Evolutionary conservation across 1,140 invertebrate species (phyloP).

Genomic region (Temnothorax nylanderi): DNA sequence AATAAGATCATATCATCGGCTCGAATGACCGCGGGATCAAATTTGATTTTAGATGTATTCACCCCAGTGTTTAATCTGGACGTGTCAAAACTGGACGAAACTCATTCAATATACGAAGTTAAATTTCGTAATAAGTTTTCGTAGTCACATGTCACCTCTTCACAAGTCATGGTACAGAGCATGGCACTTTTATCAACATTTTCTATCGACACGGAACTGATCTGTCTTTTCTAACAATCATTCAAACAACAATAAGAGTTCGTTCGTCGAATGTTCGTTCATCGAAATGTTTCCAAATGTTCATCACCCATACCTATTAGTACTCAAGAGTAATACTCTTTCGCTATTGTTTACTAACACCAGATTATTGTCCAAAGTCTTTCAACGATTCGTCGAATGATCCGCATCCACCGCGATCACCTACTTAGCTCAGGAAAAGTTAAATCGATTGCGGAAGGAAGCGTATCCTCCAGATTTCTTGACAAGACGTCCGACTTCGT

Average conservation of each 20-base stretch:
- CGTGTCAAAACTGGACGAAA: not conserved
- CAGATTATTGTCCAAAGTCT: not conserved
- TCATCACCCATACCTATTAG: not conserved
- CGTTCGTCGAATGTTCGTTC: not conserved
- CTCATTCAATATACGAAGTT: not conserved
- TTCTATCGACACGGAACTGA: constrained; percentile 20
- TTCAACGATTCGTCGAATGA: not conserved
- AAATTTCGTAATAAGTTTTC: not conserved
- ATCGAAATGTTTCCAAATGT: not conserved
- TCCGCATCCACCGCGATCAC: not conserved
- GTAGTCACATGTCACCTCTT: constrained; percentile 47
- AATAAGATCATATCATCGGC: not conserved
- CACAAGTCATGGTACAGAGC: constrained; percentile 23
- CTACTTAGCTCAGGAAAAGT: constrained; percentile 4
- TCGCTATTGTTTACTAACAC: not conserved
- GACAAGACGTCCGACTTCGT: not conserved
- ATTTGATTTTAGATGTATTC: not conserved
- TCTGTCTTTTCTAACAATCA: not conserved
- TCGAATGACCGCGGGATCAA: not conserved
- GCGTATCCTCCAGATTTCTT: not conserved
- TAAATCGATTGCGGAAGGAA: not conserved
- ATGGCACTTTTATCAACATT: constrained; percentile 33
- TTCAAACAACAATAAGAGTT: not conserved
- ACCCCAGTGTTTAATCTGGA: not conserved
- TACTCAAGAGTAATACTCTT: not conserved